Base-by-base conservation (phyloP, 2,888 invertebrate genomes). In the Tipula confusa region DNA sequence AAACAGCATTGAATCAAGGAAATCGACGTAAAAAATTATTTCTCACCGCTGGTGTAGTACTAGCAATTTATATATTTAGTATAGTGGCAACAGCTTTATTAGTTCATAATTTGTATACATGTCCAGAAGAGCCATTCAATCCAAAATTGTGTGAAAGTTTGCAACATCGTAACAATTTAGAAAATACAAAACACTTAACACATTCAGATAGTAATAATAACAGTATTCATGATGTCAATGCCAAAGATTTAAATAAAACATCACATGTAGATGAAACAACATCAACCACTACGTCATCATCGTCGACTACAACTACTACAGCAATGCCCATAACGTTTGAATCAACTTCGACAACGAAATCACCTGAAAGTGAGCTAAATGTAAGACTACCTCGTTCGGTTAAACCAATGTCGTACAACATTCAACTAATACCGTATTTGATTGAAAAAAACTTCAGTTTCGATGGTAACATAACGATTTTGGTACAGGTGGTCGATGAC, bases 391-490 rank as follows among this genome's bases (percentile, higher is more conserved):
- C 96, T 0, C 91, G 89, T 83, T 91, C 93, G 79, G 89, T 96
- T 0, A 89, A 91, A 83, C 96, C 96, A 0, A 90, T 93, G 79
- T 92, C 91, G 31, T 96, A 96, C 87, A 91, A 92, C 85, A 88
- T 96, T 2, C 92, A 92, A 85, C 89, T 96, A 84, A 92, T 93
- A 64, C 96, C 96, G 0, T 94, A 93, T 86, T 92, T 96, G 84
- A 91, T 90, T 86, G 93, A 93, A 87, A 93, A 93, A 0, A 96
- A 96, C 87, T 96, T 96, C 86, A 95, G 94, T 13, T 96, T 96
- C 87, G 90, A 93, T 85, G 96, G 96, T 64, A 92, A 92, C 88
- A 92, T 94, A 0, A 91, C 91, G 86, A 93, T 95, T 85, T 86
- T 91, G 18, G 87, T 96, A 82, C 91, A 92, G 84, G 93, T 93